These are phyloP conservation scores for Parus major DNA, from an alignment of 2,113 vertebrate genomes.

Conservation along the genomic window DNA sequence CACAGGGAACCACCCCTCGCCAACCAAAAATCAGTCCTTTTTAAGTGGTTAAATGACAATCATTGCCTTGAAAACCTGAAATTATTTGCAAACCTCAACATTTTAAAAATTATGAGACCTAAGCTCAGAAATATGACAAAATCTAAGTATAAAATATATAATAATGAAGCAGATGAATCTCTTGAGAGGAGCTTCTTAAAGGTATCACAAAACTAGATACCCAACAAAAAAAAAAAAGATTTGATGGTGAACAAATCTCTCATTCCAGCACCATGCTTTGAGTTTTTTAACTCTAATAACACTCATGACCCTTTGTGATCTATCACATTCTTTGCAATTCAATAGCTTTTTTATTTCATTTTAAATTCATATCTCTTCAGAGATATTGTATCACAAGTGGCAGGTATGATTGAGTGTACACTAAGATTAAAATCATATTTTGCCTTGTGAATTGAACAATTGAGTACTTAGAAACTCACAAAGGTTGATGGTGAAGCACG, in stretches of 20 bases:
- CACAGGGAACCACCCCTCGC: too few relatives aligned
- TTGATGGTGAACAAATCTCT: neutral
- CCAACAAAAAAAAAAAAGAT: neutral
- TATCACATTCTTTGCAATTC: neutral
- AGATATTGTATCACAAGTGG: neutral
- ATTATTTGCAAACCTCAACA: neutral
- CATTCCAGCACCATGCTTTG: neutral
- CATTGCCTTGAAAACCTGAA: neutral
- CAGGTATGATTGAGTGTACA: neutral
- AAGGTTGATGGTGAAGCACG: neutral
- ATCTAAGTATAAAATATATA: neutral
- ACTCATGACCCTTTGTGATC: neutral
- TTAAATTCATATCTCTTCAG: neutral
- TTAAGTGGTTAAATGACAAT: neutral
- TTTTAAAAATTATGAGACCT: neutral
- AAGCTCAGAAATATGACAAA: neutral
- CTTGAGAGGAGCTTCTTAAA: neutral
- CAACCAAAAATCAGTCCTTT: too few relatives aligned
- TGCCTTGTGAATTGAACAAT: neutral
- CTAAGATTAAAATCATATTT: constrained; percentile 36
- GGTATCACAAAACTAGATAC: neutral
- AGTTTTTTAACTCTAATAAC: neutral
- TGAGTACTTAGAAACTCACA: neutral
- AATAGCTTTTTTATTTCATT: neutral
- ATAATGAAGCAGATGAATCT: neutral